Percentiles rank a stretch among this genome's conserved stretches.
These are phyloP conservation scores for Oegoconia quadripuncta DNA, from an alignment of 2,888 invertebrate species.

Conservation along the genomic window DNA sequence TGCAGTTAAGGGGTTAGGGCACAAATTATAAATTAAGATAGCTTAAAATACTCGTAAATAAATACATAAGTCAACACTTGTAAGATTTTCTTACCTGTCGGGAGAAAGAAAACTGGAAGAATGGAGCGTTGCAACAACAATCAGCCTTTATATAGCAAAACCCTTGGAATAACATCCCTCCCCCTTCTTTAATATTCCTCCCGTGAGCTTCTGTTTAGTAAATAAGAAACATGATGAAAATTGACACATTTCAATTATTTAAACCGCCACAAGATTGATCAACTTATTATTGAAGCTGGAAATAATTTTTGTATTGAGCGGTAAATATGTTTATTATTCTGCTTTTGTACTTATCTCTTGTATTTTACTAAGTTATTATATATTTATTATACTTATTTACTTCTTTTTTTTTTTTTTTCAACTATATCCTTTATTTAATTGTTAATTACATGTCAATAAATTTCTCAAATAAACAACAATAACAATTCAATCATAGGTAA, in stretches of 20 bases:
- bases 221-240: constrained; percentile 37
- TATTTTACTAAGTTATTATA: background rate
- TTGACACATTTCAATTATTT: constrained; percentile 72
- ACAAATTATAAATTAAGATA: too few relatives aligned
- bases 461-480: too few relatives aligned
- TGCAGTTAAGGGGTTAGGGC: too few relatives aligned
- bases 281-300: constrained; percentile 40
- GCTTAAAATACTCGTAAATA: too few relatives aligned
- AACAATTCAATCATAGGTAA: too few relatives aligned
- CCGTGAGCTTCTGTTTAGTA: constrained; percentile 38
- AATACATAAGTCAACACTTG: background rate
- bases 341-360: background rate
- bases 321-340: constrained; percentile 1
- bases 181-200: constrained; percentile 75
- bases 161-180: constrained; percentile 48
- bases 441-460: too few relatives aligned
- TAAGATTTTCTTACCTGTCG: constrained; percentile 23
- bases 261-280: constrained; percentile 44
- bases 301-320: constrained; percentile 30
- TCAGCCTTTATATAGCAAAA: constrained; percentile 50
- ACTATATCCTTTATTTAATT: too few relatives aligned
- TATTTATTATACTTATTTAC: too few relatives aligned
- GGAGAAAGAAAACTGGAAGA: constrained; percentile 26
- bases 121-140: constrained; percentile 33
- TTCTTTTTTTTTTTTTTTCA: too few relatives aligned